These are phyloP conservation scores for Plumapathes pennacea DNA, from an alignment of 92 coral and sea anemone genomes.

Conservation along the genomic window DNA sequence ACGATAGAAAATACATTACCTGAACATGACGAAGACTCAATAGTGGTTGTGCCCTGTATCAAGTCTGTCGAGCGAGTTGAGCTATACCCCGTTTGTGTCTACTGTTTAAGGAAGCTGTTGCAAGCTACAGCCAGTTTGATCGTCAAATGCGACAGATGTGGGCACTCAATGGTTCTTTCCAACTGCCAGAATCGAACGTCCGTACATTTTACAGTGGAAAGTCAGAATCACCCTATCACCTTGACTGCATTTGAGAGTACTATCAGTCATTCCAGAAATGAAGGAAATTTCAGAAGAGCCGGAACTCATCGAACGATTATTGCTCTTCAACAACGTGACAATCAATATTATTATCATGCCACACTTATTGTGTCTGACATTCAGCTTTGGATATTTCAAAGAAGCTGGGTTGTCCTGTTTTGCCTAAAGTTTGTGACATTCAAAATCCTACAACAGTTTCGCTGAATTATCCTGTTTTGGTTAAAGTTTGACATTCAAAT, in stretches of 20 bases:
- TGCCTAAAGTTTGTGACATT: too few relatives aligned
- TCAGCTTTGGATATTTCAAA: too few relatives aligned
- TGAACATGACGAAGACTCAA: not conserved
- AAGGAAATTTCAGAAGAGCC: slow-evolving; percentile 8
- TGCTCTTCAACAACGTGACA: slow-evolving; percentile 9
- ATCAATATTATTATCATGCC: slow-evolving; percentile 2
- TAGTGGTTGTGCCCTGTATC: not conserved
- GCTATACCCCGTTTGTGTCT: slow-evolving; percentile 1
- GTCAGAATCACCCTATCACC: slow-evolving; percentile 2
- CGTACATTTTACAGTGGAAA: slow-evolving; percentile 13
- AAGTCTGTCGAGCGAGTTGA: not conserved
- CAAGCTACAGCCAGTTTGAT: slow-evolving; percentile 5
- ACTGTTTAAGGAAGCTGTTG: slow-evolving; percentile 5
- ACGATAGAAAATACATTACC: not conserved
- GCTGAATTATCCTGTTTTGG: too few relatives aligned
- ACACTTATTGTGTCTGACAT: too few relatives aligned
- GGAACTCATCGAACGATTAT: slow-evolving; percentile 4
- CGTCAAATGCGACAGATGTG: not conserved
- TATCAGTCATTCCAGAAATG: slow-evolving; percentile 5
- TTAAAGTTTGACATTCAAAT: too few relatives aligned
- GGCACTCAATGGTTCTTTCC: slow-evolving; percentile 1
- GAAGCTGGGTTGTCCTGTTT: too few relatives aligned
- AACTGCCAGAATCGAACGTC: slow-evolving; percentile 10
- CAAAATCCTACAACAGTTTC: too few relatives aligned
- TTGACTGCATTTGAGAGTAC: not conserved